Evolutionary conservation across 1,140 invertebrate genomes (phyloP).

Genomic region (Linepithema humile): DNA sequence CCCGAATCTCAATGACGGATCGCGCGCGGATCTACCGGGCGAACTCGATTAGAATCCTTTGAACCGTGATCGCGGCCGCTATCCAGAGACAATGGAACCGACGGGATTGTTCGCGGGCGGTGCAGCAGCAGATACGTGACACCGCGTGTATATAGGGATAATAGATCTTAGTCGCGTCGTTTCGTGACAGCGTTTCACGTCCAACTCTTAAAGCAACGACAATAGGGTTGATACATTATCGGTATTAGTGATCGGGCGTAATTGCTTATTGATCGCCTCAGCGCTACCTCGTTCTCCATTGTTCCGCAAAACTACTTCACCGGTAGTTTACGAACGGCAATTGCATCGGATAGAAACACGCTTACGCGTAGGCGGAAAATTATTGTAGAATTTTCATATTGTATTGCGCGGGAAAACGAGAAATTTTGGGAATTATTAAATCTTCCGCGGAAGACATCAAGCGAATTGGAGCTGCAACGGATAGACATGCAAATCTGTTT

Average conservation of each 20-base stretch:
- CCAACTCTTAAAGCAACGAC: conserved; percentile 32
- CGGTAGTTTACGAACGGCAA: conserved; percentile 5
- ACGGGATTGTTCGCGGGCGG: conserved; percentile 35
- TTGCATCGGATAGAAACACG: not conserved
- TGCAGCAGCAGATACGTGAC: conserved; percentile 27
- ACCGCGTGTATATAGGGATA: conserved; percentile 36
- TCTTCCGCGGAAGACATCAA: too few relatives aligned
- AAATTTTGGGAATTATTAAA: too few relatives aligned
- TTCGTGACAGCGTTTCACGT: conserved; percentile 18
- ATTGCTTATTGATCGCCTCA: conserved; percentile 46
- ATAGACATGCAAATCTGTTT: not conserved
- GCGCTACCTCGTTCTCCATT: conserved; percentile 1
- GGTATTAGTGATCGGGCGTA: conserved; percentile 15
- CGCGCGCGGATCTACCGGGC: conserved; percentile 65
- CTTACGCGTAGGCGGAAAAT: too few relatives aligned
- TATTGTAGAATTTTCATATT: too few relatives aligned
- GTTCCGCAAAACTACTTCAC: conserved; percentile 25
- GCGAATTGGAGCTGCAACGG: not conserved
- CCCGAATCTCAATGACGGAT: conserved; percentile 76
- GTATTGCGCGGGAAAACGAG: too few relatives aligned
- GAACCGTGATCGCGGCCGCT: conserved; percentile 67
- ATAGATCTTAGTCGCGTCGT: conserved; percentile 45
- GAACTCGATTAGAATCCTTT: conserved; percentile 75
- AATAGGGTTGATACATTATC: conserved; percentile 37
- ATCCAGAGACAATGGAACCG: conserved; percentile 3